Base-by-base conservation (phyloP, 2,888 invertebrate species). In the Eupithecia insigniata region DNA sequence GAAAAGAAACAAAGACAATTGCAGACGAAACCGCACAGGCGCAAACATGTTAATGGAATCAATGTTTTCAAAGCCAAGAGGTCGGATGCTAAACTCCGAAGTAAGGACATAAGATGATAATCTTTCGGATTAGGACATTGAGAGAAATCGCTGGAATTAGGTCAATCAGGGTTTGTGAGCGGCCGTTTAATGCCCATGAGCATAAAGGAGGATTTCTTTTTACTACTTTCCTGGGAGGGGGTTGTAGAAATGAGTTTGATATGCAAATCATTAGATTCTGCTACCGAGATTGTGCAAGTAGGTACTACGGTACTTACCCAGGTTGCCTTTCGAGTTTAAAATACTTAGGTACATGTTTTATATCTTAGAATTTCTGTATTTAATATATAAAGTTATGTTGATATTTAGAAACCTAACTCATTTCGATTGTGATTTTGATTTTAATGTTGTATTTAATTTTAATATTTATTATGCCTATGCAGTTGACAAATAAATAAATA, bases 151-250 rank as follows among this genome's bases (percentile, higher is more conserved):
- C 62, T 32, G 36, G 60, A 69, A 51, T 62, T 64, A 67, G 55
- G 71, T 67, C 67, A 67, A 75, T 73, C 71, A 75, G 69, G 65
- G 72, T 66, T 51, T 64, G 65, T 39, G 30, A 39, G 30, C 55
- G 66, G 66, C 61, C 61, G 39, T 69, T 69, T 66, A 72, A 51
- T 68, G 43, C 65, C 66, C 30, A 55, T 62, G 66, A 67, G 26
- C 72, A 39, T 66, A 72, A 72, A 72, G 51, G 39, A 32, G 66
- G 46, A 66, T 34, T 69, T 65, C 34, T 68, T 67, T 51, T 67
- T 58, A 32, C 60, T 69, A 43, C 65, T 22, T 72, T 66, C 32
- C 34, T 22, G 72, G 60, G 34, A 8, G 10, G 32, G 7, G 46
- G 32, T 32, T 61, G 30, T 34, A n/a, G 36, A 64, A 64, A 64